phyloP scores from a whole-genome alignment of 2,113 vertebrate genomes.

The Aythya baeri region DNA sequence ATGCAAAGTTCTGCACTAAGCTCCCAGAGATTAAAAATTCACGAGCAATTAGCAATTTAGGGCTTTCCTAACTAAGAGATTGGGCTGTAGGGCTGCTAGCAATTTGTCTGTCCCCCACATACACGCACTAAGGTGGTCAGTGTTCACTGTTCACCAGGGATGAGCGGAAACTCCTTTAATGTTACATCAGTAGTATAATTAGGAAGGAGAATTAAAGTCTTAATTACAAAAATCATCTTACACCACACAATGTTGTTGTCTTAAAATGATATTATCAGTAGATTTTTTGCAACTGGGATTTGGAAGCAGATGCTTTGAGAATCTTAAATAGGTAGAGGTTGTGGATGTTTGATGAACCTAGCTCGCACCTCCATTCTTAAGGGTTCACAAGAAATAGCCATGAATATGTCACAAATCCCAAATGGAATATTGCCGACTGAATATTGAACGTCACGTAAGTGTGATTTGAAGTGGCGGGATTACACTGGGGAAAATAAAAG shows the following conservation, averaged over 20 bases:
- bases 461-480: conserved; percentile 18
- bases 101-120: neutral
- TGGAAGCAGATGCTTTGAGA: neutral
- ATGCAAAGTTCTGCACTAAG: neutral
- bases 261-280: neutral
- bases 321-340: neutral
- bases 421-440: neutral
- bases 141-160: neutral
- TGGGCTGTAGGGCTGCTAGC: neutral
- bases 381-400: neutral
- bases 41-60: neutral
- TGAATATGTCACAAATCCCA: neutral
- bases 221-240: neutral
- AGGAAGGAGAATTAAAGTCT: neutral
- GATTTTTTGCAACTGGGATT: neutral
- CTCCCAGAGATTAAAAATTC: neutral
- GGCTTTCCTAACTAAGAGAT: neutral
- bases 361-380: neutral
- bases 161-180: neutral
- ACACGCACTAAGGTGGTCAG: fast-evolving
- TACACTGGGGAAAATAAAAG: conserved; percentile 9
- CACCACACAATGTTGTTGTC: neutral
- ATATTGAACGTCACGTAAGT: conserved; percentile 33
- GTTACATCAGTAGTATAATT: neutral
- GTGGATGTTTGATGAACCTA: neutral